Percentiles rank a stretch among this genome's conserved stretches.
Evolutionary conservation across 2,797 vertebrate species (phyloP).

Genomic region (Enteromius fasciolatus): DNA sequence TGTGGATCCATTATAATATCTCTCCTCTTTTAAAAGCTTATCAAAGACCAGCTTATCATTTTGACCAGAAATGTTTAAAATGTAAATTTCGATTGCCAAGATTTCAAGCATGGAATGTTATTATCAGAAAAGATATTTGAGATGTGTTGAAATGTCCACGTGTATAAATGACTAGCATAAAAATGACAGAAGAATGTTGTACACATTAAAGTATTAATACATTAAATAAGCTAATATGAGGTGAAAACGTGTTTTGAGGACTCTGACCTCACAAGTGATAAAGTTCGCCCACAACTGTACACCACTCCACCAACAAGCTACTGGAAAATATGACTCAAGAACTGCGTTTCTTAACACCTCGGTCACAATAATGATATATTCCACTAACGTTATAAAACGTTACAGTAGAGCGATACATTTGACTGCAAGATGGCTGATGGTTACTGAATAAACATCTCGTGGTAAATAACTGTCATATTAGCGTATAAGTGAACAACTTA

Average conservation of each 20-base stretch:
- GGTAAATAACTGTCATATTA: not conserved
- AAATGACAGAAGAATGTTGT: not conserved
- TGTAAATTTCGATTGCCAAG: not conserved
- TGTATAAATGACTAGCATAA: not conserved
- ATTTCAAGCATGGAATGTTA: not conserved
- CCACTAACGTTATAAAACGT: not conserved
- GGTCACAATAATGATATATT: not conserved
- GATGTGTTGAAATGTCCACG: not conserved
- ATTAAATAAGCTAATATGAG: not conserved
- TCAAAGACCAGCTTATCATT: not conserved
- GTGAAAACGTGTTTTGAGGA: not conserved
- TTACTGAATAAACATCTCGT: not conserved
- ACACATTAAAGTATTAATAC: not conserved
- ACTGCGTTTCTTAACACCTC: not conserved
- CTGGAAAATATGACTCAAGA: not conserved
- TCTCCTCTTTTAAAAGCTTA: not conserved
- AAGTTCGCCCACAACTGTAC: not conserved
- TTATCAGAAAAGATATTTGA: not conserved
- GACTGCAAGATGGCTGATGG: not conserved
- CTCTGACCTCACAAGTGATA: too few relatives aligned
- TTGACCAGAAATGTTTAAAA: not conserved
- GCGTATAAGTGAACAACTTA: not conserved
- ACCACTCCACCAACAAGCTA: not conserved
- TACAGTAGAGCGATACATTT: not conserved
- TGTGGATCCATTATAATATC: not conserved